These are phyloP conservation scores for Pycnonotus jocosus DNA, from an alignment of 2,113 vertebrate genomes.

Conservation along the genomic window DNA sequence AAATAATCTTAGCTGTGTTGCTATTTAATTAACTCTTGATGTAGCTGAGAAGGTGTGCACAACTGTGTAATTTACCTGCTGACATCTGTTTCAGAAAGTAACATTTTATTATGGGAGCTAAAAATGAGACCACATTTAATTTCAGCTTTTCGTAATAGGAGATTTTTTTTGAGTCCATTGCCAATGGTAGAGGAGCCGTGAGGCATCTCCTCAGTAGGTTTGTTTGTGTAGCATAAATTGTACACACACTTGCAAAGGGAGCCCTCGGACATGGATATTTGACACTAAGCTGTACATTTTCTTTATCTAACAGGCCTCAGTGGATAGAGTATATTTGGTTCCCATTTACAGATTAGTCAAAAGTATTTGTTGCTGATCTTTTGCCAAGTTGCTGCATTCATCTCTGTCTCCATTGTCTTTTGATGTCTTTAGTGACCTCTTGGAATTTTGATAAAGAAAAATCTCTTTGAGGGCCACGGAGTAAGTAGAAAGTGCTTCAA, in stretches of 20 bases:
- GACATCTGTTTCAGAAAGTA: not conserved
- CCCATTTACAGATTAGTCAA: not conserved
- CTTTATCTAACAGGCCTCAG: not conserved
- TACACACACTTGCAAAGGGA: not conserved
- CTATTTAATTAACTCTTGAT: not conserved
- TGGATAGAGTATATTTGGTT: not conserved
- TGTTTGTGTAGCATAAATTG: not conserved
- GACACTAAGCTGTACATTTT: conserved; percentile 27
- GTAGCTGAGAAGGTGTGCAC: not conserved
- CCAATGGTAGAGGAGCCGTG: not conserved
- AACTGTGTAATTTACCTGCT: not conserved
- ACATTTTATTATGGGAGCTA: not conserved
- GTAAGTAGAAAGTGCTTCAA: not conserved
- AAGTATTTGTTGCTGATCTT: not conserved
- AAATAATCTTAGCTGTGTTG: not conserved
- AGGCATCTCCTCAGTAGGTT: not conserved
- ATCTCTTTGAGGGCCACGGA: accelerated
- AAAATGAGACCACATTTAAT: not conserved
- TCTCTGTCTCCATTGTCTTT: not conserved
- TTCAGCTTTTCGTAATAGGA: not conserved
- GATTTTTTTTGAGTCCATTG: not conserved
- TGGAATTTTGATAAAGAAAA: not conserved
- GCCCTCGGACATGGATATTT: not conserved
- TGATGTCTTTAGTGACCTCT: not conserved
- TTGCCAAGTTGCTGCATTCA: not conserved